A percentile compares a stretch with the other conserved stretches of the same genome.
phyloP scores from a whole-genome alignment of 2,888 invertebrate species.

The Cerceris rybyensis region DNA sequence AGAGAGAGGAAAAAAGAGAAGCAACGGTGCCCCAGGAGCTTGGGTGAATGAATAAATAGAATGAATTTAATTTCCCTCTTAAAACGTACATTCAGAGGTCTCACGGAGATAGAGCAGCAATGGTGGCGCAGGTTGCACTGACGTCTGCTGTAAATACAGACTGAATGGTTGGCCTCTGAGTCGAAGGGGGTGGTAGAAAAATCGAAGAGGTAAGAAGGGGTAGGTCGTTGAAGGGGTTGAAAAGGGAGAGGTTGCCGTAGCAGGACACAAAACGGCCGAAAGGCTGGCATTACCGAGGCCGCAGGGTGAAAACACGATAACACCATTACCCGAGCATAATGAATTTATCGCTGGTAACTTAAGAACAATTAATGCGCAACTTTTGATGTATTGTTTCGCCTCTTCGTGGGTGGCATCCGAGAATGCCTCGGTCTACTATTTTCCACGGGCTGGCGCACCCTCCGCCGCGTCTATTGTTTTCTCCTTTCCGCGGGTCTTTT shows the following conservation, averaged over 20 bases:
- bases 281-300: constrained; percentile 46
- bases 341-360: constrained; percentile 73
- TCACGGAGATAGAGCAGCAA: constrained; percentile 37
- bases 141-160: constrained; percentile 51
- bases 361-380: constrained; percentile 71
- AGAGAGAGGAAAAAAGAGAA: neutral
- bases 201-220: constrained; percentile 2
- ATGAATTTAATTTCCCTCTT: constrained; percentile 69
- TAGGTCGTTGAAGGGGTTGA: neutral
- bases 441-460: constrained; percentile 22
- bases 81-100: constrained; percentile 58
- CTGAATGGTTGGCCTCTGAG: constrained; percentile 32
- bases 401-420: constrained; percentile 57
- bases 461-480: neutral
- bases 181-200: constrained; percentile 2
- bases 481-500: neutral
- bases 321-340: constrained; percentile 70
- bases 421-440: constrained; percentile 52
- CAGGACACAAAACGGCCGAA: constrained; percentile 32
- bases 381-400: constrained; percentile 69
- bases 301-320: constrained; percentile 70
- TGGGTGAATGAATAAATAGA: constrained; percentile 61
- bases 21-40: neutral
- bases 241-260: neutral
- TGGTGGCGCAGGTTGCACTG: constrained; percentile 35